Conservation (phyloP, 2,797 vertebrate species). For the Sebastes kiyomatsui region DNA sequence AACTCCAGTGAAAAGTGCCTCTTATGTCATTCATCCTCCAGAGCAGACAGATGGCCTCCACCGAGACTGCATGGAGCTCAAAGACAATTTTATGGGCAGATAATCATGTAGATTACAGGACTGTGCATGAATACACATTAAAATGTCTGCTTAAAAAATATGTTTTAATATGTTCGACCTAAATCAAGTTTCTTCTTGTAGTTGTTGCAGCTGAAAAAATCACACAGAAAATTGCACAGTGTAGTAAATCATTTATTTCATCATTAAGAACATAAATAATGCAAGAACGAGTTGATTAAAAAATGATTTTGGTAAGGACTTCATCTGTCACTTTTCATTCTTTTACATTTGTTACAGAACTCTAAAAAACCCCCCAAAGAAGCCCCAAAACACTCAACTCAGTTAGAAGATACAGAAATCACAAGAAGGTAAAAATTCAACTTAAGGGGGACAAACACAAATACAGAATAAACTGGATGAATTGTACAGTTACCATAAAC, state of each 20-base stretch:
- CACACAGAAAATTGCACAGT: neutral
- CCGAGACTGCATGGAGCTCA: conserved; percentile 2
- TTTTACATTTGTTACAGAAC: conserved; percentile 2
- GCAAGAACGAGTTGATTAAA: neutral
- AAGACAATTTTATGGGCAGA: conserved; percentile 34
- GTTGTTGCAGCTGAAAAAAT: neutral
- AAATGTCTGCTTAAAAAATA: conserved; percentile 2
- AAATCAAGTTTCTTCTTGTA: neutral
- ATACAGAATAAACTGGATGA: neutral
- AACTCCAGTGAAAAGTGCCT: conserved; percentile 25
- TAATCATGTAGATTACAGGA: conserved; percentile 23
- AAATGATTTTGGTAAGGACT: neutral
- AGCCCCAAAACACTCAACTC: neutral
- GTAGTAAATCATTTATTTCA: conserved; percentile 44
- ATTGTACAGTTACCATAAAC: neutral
- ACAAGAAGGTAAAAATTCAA: neutral
- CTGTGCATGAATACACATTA: neutral
- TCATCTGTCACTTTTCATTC: neutral
- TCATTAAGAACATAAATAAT: conserved; percentile 20
- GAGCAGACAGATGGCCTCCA: conserved; percentile 33
- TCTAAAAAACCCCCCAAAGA: neutral
- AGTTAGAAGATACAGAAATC: neutral
- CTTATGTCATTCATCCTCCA: conserved; percentile 11
- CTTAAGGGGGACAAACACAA: neutral
- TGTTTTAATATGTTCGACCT: neutral